Base-by-base conservation (phyloP, 2,888 invertebrate genomes). In the Mantis religiosa region DNA sequence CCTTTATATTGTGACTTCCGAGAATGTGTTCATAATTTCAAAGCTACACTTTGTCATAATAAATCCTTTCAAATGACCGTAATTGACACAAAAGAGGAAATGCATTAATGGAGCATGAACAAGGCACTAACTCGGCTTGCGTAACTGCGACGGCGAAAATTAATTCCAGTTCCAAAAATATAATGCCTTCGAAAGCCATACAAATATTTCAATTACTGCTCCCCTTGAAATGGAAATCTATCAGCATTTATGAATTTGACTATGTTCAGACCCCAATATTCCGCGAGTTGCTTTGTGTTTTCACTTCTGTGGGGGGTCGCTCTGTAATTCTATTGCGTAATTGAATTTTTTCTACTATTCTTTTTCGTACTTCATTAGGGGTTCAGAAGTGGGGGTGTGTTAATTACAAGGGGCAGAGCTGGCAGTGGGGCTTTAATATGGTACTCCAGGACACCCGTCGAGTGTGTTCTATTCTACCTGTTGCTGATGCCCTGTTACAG, bases 281-380 rank as follows among this genome's bases (percentile, higher is more conserved):
- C 54, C 54, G 15, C 20, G 20, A 25, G 54, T 84, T 84, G 34
- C 84, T 84, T n/a, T 84, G 84, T 84, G 20, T 84, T 84, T 84
- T 41, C 85, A 85, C 47, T 47, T 14, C 83, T 15, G 83, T 20
- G 14, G 83, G 28, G 27, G 28, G 83, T 20, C 14, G 25, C 54
- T 71, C 54, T 71, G 54, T 71, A 71, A 71, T 71, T 71, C 54
- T 71, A 71, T 71, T 71, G 54, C 15, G 27, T 87, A 87, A 87
- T 87, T 87, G 87, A 87, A 87, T 87, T 87, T 87, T 87, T 87
- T 47, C 87, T 2, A 15, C 82, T 47, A 83, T 87, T 87, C 87
- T 82, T 82, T 71, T 47, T 27, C 28, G 15, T 83, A 41, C 87
- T 87, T 87, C 83, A 87, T 87, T 87, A 87, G 83, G 41, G 82